phyloP scores from a whole-genome alignment of 2,888 invertebrate genomes.

The Hipparchia sbordonii region DNA sequence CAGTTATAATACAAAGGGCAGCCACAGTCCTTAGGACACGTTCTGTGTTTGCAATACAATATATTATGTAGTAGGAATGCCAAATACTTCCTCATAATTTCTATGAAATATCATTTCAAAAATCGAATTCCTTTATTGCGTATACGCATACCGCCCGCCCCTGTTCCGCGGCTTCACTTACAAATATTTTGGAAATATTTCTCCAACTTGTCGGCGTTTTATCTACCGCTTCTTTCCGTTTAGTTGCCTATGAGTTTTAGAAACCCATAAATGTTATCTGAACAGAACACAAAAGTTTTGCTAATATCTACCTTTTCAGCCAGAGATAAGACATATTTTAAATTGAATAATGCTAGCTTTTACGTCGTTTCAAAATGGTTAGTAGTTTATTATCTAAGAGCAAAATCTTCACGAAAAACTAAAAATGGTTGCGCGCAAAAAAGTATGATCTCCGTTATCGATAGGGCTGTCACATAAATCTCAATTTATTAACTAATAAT shows the following conservation, averaged over 20 bases:
- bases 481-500: slow-evolving; percentile 45
- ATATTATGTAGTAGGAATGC: background rate
- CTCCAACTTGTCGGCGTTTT: slow-evolving; percentile 80
- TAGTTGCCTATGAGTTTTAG: slow-evolving; percentile 67
- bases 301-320: slow-evolving; percentile 26
- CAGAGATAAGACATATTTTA: slow-evolving; percentile 34
- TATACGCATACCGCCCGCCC: slow-evolving; percentile 51
- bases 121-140: slow-evolving; percentile 30
- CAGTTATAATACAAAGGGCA: background rate
- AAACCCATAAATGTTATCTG: slow-evolving; percentile 13
- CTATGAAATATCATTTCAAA: slow-evolving; percentile 17
- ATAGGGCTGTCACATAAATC: slow-evolving; percentile 61
- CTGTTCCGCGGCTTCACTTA: slow-evolving; percentile 68
- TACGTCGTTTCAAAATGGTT: slow-evolving; percentile 38
- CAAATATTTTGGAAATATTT: slow-evolving; percentile 83
- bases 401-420: slow-evolving; percentile 78
- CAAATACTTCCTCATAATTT: background rate
- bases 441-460: slow-evolving; percentile 52
- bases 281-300: background rate
- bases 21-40: background rate
- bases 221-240: slow-evolving; percentile 81
- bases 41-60: background rate
- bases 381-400: slow-evolving; percentile 70
- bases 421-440: slow-evolving; percentile 77
- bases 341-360: slow-evolving; percentile 2